Conservation (phyloP, 2,888 invertebrate species). For the Nemotelus pantherinus region DNA sequence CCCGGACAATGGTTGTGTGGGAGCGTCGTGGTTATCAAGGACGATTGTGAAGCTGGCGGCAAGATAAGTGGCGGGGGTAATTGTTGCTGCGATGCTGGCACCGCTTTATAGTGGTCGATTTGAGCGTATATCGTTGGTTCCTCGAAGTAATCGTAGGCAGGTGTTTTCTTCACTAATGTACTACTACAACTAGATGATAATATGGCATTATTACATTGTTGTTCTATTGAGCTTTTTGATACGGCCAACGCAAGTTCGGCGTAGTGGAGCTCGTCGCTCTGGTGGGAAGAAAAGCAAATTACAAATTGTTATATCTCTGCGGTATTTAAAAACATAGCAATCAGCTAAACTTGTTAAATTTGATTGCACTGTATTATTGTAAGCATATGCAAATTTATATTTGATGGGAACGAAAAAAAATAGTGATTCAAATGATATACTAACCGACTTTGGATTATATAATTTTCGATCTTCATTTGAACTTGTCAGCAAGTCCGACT, state of each 20-base stretch:
- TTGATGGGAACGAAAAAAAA: no score
- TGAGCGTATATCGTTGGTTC: constrained; percentile 79
- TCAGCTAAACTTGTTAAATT: not conserved
- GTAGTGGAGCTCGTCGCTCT: constrained; percentile 62
- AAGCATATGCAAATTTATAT: no score
- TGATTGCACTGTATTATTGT: not conserved
- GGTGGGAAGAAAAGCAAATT: constrained; percentile 3
- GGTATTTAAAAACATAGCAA: not conserved
- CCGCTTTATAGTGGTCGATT: constrained; percentile 73
- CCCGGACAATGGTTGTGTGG: constrained; percentile 32
- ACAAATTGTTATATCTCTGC: not conserved
- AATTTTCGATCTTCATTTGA: constrained; percentile 29
- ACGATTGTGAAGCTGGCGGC: constrained; percentile 60
- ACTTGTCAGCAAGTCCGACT: constrained; percentile 60
- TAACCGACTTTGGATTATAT: constrained; percentile 30
- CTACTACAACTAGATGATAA: constrained; percentile 47
- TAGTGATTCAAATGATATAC: not conserved
- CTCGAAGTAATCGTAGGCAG: constrained; percentile 66
- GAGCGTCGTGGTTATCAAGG: constrained; percentile 54
- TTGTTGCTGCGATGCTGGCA: constrained; percentile 59
- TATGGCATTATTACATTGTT: constrained; percentile 50
- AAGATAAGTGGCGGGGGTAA: constrained; percentile 66
- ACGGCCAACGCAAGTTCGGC: constrained; percentile 61
- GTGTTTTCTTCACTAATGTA: constrained; percentile 46
- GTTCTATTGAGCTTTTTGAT: constrained; percentile 53